Conservation (phyloP, 2,888 invertebrate genomes). For the Cinara cedri region DNA sequence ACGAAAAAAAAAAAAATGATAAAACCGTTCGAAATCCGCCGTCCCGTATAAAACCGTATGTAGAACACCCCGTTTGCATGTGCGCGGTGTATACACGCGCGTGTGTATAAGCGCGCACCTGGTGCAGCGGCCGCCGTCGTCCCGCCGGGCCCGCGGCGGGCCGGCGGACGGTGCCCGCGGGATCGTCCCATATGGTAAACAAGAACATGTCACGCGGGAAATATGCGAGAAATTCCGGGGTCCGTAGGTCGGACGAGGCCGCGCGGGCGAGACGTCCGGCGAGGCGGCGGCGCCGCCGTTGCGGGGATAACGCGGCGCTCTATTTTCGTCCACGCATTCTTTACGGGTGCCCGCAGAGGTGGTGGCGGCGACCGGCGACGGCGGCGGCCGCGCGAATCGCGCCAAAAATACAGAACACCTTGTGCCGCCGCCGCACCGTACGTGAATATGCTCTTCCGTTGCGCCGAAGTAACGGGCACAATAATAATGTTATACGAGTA, state of each 20-base stretch:
- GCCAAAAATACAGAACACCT: constrained; percentile 48
- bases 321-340: constrained; percentile 40
- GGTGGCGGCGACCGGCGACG: background rate
- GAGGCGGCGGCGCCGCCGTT: background rate
- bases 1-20: too few species aligned
- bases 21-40: too few species aligned
- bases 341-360: background rate
- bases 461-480: background rate
- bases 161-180: background rate
- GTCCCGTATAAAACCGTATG: too few species aligned
- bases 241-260: constrained; percentile 42
- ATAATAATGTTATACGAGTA: too few species aligned
- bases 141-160: too few species aligned
- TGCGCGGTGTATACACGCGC: too few species aligned
- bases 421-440: constrained; percentile 2
- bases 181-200: constrained; percentile 44
- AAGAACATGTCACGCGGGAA: constrained; percentile 49
- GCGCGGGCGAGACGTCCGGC: background rate
- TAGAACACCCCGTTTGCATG: too few species aligned
- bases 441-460: background rate
- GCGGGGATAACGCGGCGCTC: constrained; percentile 24
- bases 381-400: background rate
- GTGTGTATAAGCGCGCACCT: background rate
- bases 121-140: background rate
- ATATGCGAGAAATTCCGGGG: constrained; percentile 38